Base-by-base conservation (phyloP, 1,140 invertebrate genomes). In the Druon quercuslanigerum region DNA sequence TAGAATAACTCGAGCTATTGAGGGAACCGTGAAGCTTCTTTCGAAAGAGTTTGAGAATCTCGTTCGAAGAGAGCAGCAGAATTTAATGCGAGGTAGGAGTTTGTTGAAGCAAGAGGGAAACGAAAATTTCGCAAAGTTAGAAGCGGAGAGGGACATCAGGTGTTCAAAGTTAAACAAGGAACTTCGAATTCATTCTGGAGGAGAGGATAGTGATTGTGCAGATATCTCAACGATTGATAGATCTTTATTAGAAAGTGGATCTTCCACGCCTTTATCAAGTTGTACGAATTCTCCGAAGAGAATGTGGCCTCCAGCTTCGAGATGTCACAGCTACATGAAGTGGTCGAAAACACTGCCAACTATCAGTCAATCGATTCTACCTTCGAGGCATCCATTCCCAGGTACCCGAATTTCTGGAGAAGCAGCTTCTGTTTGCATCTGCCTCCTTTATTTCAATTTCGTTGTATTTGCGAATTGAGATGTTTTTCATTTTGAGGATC, bases 231-330 rank as follows among this genome's bases (percentile, higher is more conserved):
- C 51, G 84, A 93, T 86, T 87, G 93, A 81, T 88, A 93, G 85
- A 82, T 94, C 86, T 87, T 90, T 88, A 86, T 92, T 88, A 91
- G 94, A 91, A 88, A 94, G 88, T 91, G 93, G 94, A 78, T 94
- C 93, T 0, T 94, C 94, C 0, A 94, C 94, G 3, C 93, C 94
- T 0, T 93, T 93, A 33, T 94, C 94, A 1, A 94, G 93, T 81
- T 94, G 93, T 57, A 92, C 93, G 0, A 94, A 94, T 82, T 94
- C 94, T 2, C 94, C 94, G 0, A 94, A 94, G 89, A 88, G 93
- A 50, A 89, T 94, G 81, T 94, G 93, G 86, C 93, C 92, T 46
- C 90, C 90, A 17, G 90, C 89, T 1, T 91, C 89, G n/a, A 84
- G 88, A 12, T 91, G 89, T 56, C 88, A 90, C 4, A 88, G 87